These are phyloP conservation scores for Orgyia antiqua DNA, from an alignment of 2,888 invertebrate species.

Conservation along the genomic window DNA sequence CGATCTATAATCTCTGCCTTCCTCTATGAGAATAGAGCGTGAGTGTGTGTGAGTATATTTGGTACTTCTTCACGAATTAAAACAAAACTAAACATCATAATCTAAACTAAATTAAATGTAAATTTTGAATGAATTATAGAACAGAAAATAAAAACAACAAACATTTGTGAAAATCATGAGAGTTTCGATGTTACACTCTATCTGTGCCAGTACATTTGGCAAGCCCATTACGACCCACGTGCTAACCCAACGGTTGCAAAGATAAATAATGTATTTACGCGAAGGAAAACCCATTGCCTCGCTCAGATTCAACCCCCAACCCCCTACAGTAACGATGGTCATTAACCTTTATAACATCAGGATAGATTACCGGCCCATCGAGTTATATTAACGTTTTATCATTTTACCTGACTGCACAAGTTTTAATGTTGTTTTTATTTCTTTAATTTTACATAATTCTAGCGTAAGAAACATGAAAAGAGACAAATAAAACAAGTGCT, in stretches of 20 bases:
- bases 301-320: conserved; percentile 23
- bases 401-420: conserved; percentile 5
- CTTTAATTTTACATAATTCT: no score
- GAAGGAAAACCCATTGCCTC: conserved; percentile 24
- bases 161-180: conserved; percentile 9
- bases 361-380: conserved; percentile 21
- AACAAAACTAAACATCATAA: no score
- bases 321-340: conserved; percentile 23
- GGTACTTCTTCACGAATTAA: no score
- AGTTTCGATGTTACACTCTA: conserved; percentile 10
- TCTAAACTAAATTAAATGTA: no score
- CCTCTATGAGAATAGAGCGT: no score
- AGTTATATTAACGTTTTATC: conserved; percentile 12
- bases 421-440: background rate
- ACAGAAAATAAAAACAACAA: no score
- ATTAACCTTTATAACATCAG: conserved; percentile 25
- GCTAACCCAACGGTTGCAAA: conserved; percentile 26
- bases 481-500: no score
- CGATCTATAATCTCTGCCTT: no score
- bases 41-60: no score
- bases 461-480: no score
- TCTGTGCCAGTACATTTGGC: conserved; percentile 28
- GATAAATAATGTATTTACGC: conserved; percentile 26
- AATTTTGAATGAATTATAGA: no score
- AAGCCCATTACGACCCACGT: conserved; percentile 22